phyloP scores from a whole-genome alignment of 2,888 invertebrate genomes.

The Tipula unca region DNA sequence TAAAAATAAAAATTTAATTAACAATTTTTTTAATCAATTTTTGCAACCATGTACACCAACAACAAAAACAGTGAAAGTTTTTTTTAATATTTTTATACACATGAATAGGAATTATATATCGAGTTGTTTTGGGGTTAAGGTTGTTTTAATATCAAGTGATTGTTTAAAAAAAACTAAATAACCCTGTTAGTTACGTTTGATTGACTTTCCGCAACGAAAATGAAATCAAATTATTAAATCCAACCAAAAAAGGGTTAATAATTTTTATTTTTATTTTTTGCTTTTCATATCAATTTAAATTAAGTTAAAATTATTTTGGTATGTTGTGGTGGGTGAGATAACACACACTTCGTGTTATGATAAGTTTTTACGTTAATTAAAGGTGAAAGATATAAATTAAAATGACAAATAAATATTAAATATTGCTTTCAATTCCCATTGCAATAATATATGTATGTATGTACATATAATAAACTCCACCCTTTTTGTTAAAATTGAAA shows the following conservation, averaged over 20 bases:
- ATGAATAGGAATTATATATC: constrained; percentile 9
- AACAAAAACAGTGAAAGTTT: constrained; percentile 8
- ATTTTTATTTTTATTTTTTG: background rate
- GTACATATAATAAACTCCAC: constrained; percentile 1
- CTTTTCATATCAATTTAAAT: background rate
- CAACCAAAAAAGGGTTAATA: background rate
- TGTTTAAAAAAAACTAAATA: background rate
- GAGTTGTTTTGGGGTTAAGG: background rate
- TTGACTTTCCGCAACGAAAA: background rate
- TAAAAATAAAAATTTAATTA: background rate
- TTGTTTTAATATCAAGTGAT: constrained; percentile 14
- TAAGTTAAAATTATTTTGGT: background rate
- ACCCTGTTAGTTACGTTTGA: background rate
- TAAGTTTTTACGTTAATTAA: background rate
- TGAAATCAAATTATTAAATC: background rate
- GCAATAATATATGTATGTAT: background rate
- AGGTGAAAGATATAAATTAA: background rate
- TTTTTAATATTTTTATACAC: background rate
- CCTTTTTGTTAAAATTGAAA: background rate
- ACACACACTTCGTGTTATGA: background rate
- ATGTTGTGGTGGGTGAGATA: background rate
- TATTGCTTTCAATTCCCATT: background rate
- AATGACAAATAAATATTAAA: constrained; percentile 14
- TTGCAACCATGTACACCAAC: background rate
- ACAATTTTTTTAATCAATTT: background rate